Evolutionary conservation across 2,888 invertebrate genomes (phyloP), one percentile per base, ranked within the genome.

Genomic region (Chrysolina oricalcia): DNA sequence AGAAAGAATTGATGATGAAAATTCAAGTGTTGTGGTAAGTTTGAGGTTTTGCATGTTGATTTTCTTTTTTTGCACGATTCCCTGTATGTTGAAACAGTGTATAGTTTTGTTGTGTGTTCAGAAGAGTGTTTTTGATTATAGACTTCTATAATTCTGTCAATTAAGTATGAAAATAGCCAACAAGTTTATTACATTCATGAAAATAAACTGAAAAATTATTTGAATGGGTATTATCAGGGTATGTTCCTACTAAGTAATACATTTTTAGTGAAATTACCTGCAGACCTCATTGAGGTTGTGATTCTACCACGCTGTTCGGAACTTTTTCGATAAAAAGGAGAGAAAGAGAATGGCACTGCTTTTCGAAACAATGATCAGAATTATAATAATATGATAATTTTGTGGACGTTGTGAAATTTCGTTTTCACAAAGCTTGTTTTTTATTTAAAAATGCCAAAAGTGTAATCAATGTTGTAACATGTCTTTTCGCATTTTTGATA

Each of bases 361-460:
- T 48, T 15, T 48, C 48, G 13, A 48, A 48, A 48, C 48, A 48
- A 48, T 48, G 48, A 13, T 48, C 48, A 48, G 15, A 4, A 48
- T 48, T 48, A 48, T 48, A 48, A 48, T 48, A n/a, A n/a, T n/a
- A n/a, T n/a, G 48, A 10, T 48, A 48, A 48, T 48, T 48, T 48
- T 40, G 10, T 40, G 40, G 40, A 8, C 10, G 10, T 40, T 40
- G 6, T 40, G 40, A 40, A 40, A 9, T 40, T 8, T 10, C 40
- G 5, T 10, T 40, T 40, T 40, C 40, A 13, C 48, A 13, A 48
- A 48, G 4, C 48, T 48, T 48, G 5, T 64, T 27, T 64, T 64
- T 64, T 27, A 64, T 64, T 64, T 27, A 35, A 64, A 64, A 64
- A 64, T 64, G 64, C 64, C 27, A 35, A 64, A 64, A 27, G 35